These are phyloP conservation scores for Ceyx melanurus DNA, from an alignment of 2,113 vertebrate genomes.

Conservation along the genomic window DNA sequence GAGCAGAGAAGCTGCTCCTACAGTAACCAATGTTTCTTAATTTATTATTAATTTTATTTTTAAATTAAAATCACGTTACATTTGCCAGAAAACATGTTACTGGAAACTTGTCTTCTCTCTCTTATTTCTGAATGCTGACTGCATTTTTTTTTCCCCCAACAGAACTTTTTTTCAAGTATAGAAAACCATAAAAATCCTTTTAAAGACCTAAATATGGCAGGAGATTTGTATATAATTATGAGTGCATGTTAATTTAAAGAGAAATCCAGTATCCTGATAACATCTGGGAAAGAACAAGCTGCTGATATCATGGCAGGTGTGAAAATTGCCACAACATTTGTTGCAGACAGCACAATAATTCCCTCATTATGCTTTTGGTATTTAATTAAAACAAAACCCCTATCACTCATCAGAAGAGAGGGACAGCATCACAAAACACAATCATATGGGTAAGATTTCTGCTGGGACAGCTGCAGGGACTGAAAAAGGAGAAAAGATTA, in stretches of 20 bases:
- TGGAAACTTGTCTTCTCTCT: background rate
- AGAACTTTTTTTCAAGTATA: background rate
- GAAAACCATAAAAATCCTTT: background rate
- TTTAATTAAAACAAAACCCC: background rate
- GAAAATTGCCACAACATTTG: background rate
- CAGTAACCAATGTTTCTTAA: background rate
- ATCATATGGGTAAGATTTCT: background rate
- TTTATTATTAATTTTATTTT: background rate
- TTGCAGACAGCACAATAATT: background rate
- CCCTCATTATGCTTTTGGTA: background rate
- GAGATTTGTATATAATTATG: background rate
- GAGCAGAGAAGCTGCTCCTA: background rate
- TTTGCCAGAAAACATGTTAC: background rate
- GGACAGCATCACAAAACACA: background rate
- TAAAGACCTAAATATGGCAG: background rate
- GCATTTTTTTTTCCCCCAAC: rapidly evolving
- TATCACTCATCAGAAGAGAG: background rate
- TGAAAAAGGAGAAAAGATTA: background rate
- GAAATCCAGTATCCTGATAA: background rate
- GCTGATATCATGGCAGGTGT: background rate
- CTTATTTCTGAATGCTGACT: background rate
- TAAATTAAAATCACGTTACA: background rate
- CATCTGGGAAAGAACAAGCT: background rate
- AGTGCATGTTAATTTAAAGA: background rate
- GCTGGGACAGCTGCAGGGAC: background rate